Conservation (phyloP, 1,140 invertebrate species). For the Ceratina calcarata region DNA sequence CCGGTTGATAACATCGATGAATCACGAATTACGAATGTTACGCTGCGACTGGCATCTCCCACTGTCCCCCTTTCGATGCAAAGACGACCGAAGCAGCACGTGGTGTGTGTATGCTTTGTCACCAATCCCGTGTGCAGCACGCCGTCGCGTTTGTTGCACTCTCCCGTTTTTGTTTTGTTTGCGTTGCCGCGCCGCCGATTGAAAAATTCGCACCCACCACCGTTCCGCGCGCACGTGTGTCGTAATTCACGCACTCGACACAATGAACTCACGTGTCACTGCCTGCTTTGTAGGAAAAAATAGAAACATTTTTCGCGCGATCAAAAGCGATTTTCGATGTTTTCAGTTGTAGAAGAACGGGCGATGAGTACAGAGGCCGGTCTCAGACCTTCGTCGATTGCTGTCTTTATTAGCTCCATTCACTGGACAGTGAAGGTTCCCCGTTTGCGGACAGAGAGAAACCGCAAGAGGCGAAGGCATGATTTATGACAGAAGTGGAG, state of each 20-base stretch:
- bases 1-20: constrained; percentile 53
- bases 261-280: background rate
- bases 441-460: no score
- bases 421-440: no score
- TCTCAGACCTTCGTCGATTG: no score
- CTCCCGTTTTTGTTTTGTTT: constrained; percentile 68
- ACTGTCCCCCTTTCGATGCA: constrained; percentile 40
- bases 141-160: constrained; percentile 33
- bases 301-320: no score
- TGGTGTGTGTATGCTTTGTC: constrained; percentile 37
- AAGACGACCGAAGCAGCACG: constrained; percentile 49
- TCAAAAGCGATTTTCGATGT: background rate
- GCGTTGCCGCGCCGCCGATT: constrained; percentile 57
- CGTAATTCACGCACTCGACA: constrained; percentile 31
- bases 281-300: constrained; percentile 1
- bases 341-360: background rate
- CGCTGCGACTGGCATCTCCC: constrained; percentile 50
- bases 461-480: no score
- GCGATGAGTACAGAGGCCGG: no score
- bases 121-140: constrained; percentile 17
- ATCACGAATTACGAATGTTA: constrained; percentile 62
- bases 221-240: background rate
- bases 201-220: constrained; percentile 49
- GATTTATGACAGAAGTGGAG: background rate
- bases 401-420: background rate